These are phyloP conservation scores for Copidosoma floridanum DNA, from an alignment of 1,140 invertebrate species.

Conservation along the genomic window DNA sequence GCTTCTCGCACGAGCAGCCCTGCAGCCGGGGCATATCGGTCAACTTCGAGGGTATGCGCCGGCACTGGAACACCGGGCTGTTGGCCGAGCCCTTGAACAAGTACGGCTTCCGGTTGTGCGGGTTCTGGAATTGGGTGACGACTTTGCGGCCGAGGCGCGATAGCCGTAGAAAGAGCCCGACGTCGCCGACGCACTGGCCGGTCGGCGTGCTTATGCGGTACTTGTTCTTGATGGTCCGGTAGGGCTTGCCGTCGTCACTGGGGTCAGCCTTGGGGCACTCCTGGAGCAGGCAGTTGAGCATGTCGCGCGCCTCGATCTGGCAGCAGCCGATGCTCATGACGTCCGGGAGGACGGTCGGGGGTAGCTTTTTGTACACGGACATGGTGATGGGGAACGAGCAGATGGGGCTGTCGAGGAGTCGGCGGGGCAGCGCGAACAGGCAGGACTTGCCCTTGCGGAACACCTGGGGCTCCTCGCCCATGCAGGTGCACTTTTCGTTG, in stretches of 20 bases:
- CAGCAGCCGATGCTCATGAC: conserved; percentile 46
- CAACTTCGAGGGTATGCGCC: conserved; percentile 33
- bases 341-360: conserved; percentile 46
- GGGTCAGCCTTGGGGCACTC: conserved; percentile 29
- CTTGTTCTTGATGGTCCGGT: conserved; percentile 58
- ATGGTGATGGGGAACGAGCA: conserved; percentile 46
- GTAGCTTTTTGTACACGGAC: conserved; percentile 48
- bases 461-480: conserved; percentile 32
- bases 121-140: conserved; percentile 64
- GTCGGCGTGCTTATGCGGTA: conserved; percentile 56
- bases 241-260: conserved; percentile 31
- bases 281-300: conserved; percentile 43
- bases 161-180: conserved; percentile 59
- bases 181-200: conserved; percentile 54
- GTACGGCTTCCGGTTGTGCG: conserved; percentile 45
- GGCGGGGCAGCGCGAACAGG: conserved; percentile 47
- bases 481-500: conserved; percentile 34
- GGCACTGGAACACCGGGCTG: conserved; percentile 44
- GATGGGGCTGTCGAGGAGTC: conserved; percentile 36
- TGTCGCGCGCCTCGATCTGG: conserved; percentile 39
- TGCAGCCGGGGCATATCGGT: neutral
- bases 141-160: conserved; percentile 67
- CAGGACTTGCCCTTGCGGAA: conserved; percentile 55
- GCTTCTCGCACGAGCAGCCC: too few species aligned
- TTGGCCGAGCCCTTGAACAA: conserved; percentile 45